These are phyloP conservation scores for Gastracanthus pulcherrimus DNA, from an alignment of 2,888 invertebrate species.

Conservation along the genomic window DNA sequence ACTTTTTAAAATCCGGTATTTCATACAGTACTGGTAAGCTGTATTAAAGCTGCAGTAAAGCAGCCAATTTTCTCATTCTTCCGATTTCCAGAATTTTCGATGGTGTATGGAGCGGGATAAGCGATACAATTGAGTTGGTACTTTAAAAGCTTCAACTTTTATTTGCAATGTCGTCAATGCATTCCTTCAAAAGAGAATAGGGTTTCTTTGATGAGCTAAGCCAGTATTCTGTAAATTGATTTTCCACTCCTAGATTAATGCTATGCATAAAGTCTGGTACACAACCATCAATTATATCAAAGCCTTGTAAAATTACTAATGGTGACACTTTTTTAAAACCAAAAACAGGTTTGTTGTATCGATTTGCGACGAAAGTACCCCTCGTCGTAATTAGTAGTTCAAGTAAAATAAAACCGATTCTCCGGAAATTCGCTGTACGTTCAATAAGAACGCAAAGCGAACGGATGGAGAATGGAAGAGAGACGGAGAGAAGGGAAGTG, in stretches of 20 bases:
- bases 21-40: not conserved
- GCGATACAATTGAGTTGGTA: slow-evolving; percentile 37
- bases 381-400: too few species aligned
- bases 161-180: not conserved
- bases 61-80: too few species aligned
- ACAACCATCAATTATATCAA: slow-evolving; percentile 53
- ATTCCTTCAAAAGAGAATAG: not conserved
- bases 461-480: too few species aligned
- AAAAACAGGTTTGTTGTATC: not conserved
- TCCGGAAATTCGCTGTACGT: too few species aligned
- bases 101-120: slow-evolving; percentile 41
- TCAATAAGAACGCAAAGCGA: too few species aligned
- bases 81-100: slow-evolving; percentile 19
- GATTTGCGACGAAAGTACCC: too few species aligned
- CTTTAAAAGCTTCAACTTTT: slow-evolving; percentile 14
- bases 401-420: too few species aligned
- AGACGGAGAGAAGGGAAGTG: too few species aligned
- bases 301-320: slow-evolving; percentile 39
- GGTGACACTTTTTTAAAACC: slow-evolving; percentile 11
- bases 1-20: not conserved
- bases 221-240: slow-evolving; percentile 30
- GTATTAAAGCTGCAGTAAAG: too few species aligned
- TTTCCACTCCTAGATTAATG: slow-evolving; percentile 17
- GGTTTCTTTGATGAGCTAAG: not conserved
- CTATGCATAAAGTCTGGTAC: slow-evolving; percentile 54